Conservation (phyloP, 2,113 vertebrate genomes). For the Semnopithecus entellus region DNA sequence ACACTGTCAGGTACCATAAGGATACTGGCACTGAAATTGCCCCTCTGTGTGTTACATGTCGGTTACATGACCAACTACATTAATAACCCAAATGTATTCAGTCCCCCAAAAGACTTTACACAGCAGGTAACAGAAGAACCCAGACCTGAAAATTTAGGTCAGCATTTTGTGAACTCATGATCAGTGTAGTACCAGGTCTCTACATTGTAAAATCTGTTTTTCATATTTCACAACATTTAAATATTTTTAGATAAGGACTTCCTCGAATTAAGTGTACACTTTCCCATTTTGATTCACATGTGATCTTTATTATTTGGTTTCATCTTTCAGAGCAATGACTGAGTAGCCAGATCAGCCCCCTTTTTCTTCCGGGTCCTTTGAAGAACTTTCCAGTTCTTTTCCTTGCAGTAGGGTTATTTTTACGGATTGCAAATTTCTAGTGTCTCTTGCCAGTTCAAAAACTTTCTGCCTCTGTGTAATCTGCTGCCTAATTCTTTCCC, state of each 20-base stretch:
- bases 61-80: background rate
- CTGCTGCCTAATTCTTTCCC: conserved; percentile 44
- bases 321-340: conserved; percentile 26
- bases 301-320: conserved; percentile 5
- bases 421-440: conserved; percentile 61
- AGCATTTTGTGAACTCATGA: conserved; percentile 20
- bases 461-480: conserved; percentile 68
- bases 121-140: background rate
- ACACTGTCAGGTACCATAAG: background rate
- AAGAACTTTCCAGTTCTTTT: conserved; percentile 32
- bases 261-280: conserved; percentile 6
- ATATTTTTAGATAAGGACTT: conserved; percentile 42
- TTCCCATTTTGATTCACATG: conserved; percentile 16
- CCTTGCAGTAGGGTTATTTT: conserved; percentile 17
- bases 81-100: background rate
- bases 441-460: conserved; percentile 52
- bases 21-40: rapidly evolving
- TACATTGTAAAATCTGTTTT: conserved; percentile 36
- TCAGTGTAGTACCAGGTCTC: background rate
- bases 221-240: conserved; percentile 49
- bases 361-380: background rate
- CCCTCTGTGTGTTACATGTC: background rate
- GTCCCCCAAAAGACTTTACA: background rate
- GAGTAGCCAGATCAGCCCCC: background rate
- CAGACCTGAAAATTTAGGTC: background rate